These are phyloP conservation scores for Nemoura dubitans DNA, from an alignment of 2,888 invertebrate species.

Conservation along the genomic window DNA sequence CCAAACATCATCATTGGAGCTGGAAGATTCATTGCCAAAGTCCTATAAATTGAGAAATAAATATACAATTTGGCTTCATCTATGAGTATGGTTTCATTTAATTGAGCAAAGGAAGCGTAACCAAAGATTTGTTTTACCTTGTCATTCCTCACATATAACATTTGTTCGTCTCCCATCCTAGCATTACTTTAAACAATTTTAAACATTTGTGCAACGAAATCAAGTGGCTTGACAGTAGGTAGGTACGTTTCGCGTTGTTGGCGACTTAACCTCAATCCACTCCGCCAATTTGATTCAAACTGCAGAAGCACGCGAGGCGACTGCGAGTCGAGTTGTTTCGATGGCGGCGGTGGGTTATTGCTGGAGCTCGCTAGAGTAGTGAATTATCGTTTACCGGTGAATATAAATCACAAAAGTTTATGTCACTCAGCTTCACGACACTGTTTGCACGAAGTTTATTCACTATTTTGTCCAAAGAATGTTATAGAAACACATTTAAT, in stretches of 20 bases:
- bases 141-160: slow-evolving; percentile 55
- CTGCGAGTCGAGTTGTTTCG: neutral
- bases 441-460: no score
- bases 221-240: no score
- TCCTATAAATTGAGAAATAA: neutral
- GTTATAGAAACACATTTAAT: neutral
- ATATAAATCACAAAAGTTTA: neutral
- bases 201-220: no score
- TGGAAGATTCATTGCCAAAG: slow-evolving; percentile 17
- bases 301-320: neutral
- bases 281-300: neutral
- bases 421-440: neutral
- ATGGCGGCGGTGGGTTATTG: neutral
- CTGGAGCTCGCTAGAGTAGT: neutral
- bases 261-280: neutral
- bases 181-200: slow-evolving; percentile 51
- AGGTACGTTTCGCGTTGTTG: no score
- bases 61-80: neutral
- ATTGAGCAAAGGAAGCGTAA: no score
- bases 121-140: slow-evolving; percentile 49
- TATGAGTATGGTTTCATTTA: neutral
- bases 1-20: slow-evolving; percentile 69
- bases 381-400: neutral
- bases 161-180: slow-evolving; percentile 53
- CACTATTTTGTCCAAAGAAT: no score